Evolutionary conservation across 64 coral and sea anemone species (phyloP), one percentile per base, ranked within the genome.

Genomic region (Anthopleura sola): DNA sequence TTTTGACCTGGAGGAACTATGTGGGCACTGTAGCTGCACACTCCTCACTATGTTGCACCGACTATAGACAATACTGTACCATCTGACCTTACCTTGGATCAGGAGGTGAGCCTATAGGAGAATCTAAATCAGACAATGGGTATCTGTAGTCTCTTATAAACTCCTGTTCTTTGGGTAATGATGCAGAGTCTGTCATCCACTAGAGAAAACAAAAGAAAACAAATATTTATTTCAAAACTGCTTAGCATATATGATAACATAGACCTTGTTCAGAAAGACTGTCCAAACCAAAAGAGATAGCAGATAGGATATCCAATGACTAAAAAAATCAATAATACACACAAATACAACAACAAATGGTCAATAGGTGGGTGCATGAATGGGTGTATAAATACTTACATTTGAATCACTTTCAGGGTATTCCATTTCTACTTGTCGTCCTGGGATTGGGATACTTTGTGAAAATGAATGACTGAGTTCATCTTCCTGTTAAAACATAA

Each of bases 81-180:
- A n/a, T n/a, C 54, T 16, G 5, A 62, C 3, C 37, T 78, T 87
- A 91, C 90, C 96, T 83, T 75, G 86, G 58, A 21, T 49, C 40
- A 74, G 89, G 88, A 68, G 95, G 95, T 24, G 96, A 87, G 28
- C 90, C 89, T 74, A 98, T 92, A 34, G 96, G 96, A 78, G 89
- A 93, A 82, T 98, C 96, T 68, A 98, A 55, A 54, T 98, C 96
- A 36, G 96, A 98, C 28, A 98, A 85, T 13, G 93, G 93, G 80
- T 98, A 94, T 57, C 29, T 38, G 49, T 78, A 31, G 15, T 80
- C 28, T 37, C 49, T 37, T 66, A 18, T 66, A 32, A 83, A 90
- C 34, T n/a, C 89, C 37, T 86, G 64, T 86, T 49, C 76, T 78
- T 32, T 86, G 7, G 55, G 26, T 23, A 55, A 55, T 34, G 82